phyloP scores from a whole-genome alignment of 2,797 vertebrate species.

The Balearica regulorum region DNA sequence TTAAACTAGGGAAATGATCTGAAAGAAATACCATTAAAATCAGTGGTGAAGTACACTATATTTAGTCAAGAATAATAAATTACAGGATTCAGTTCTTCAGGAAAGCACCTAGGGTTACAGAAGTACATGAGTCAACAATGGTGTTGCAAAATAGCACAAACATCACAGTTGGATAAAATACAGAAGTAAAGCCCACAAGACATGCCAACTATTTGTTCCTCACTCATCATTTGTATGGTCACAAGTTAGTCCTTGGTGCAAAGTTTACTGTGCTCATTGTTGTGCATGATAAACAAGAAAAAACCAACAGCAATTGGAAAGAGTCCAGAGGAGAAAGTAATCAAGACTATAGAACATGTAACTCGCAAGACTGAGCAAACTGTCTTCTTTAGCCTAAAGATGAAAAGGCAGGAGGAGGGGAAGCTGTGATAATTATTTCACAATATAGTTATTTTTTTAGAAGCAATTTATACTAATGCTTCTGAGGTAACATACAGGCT shows the following conservation, averaged over 20 bases:
- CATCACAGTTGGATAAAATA: not conserved
- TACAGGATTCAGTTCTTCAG: not conserved
- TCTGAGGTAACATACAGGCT: not conserved
- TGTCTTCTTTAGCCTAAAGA: not conserved
- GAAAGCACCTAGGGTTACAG: not conserved
- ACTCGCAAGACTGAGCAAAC: not conserved
- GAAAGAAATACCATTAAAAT: not conserved
- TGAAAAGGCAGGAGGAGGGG: not conserved
- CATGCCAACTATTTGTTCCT: rapidly evolving
- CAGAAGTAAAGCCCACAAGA: not conserved
- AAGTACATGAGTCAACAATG: not conserved
- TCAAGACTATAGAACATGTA: not conserved
- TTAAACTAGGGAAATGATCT: not conserved
- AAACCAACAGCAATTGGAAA: not conserved
- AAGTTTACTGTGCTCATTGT: not conserved
- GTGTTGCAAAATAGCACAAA: not conserved
- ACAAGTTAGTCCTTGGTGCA: not conserved
- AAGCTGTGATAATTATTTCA: not conserved
- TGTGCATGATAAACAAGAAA: not conserved
- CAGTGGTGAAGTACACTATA: not conserved
- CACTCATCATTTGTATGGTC: not conserved
- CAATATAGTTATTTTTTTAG: not conserved
- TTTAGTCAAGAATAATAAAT: not conserved
- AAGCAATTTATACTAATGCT: not conserved
- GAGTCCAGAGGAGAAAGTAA: not conserved